Evolutionary conservation across 2,113 vertebrate species (phyloP).

Genomic region (Aegotheles bennettii): DNA sequence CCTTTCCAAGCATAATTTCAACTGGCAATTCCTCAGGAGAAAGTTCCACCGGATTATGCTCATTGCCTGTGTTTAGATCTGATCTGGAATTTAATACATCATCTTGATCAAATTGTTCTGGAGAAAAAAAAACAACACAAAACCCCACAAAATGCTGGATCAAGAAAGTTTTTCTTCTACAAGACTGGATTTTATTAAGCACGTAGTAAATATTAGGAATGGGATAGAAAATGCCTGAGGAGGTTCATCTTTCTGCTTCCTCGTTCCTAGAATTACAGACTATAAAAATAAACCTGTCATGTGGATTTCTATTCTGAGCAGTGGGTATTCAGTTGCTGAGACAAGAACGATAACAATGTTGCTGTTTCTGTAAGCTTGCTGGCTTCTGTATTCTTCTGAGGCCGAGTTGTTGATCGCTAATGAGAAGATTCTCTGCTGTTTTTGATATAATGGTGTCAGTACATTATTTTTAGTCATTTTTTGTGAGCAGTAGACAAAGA

Average conservation of each 20-base stretch:
- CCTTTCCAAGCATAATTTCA: constrained; percentile 74
- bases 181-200: background rate
- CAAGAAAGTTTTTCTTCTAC: background rate
- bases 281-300: constrained; percentile 64
- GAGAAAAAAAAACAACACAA: background rate
- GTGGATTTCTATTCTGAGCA: constrained; percentile 50
- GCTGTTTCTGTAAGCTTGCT: background rate
- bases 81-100: background rate
- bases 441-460: constrained; percentile 44
- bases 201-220: constrained; percentile 23
- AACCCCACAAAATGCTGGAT: background rate
- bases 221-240: constrained; percentile 15
- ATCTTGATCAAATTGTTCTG: constrained; percentile 8
- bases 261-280: constrained; percentile 55
- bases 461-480: constrained; percentile 20
- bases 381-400: constrained; percentile 9
- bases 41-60: too few species aligned
- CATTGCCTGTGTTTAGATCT: background rate
- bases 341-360: constrained; percentile 33
- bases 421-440: background rate
- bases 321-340: constrained; percentile 45
- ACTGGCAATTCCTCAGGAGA: background rate
- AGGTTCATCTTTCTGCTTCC: constrained; percentile 43
- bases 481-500: background rate
- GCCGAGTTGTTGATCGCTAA: background rate